A percentile compares a stretch with the other conserved stretches of the same genome.
Evolutionary conservation across 1,140 invertebrate genomes (phyloP).

Genomic region (Drosophila nebulosa): DNA sequence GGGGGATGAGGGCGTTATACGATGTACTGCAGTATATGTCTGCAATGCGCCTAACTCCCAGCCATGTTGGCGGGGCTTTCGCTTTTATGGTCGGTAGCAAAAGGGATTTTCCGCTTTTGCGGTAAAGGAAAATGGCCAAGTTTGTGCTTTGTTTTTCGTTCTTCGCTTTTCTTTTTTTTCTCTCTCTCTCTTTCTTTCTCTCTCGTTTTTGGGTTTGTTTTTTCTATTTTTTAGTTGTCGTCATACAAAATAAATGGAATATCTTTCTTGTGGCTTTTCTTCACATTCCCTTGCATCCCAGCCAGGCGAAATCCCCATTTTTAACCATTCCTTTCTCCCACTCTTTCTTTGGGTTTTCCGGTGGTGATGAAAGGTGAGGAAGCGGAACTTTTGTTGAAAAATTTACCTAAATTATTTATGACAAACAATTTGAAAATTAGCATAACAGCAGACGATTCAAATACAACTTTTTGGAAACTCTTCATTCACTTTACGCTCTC

Average conservation of each 20-base stretch:
- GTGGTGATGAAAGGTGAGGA: neutral
- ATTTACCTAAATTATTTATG: neutral
- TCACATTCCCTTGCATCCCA: neutral
- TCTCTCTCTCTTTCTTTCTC: slow-evolving; percentile 30
- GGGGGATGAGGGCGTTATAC: neutral
- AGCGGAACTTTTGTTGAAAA: neutral
- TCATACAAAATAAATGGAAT: slow-evolving; percentile 62
- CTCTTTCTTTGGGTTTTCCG: neutral
- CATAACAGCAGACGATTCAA: neutral
- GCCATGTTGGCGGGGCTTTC: slow-evolving; percentile 50
- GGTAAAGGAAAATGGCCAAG: slow-evolving; percentile 51
- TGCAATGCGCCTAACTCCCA: slow-evolving; percentile 18
- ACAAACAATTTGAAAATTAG: neutral
- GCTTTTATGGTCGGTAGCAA: slow-evolving; percentile 66
- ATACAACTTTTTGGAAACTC: neutral
- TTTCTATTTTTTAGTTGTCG: slow-evolving; percentile 40
- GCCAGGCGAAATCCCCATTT: neutral
- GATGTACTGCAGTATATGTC: neutral
- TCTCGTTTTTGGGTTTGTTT: slow-evolving; percentile 12
- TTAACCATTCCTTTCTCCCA: neutral
- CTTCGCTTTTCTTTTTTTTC: slow-evolving; percentile 31
- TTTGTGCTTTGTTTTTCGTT: slow-evolving; percentile 46
- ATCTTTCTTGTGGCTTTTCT: slow-evolving; percentile 7
- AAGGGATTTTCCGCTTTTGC: slow-evolving; percentile 68
- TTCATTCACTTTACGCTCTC: no score